A percentile compares a stretch with the other conserved stretches of the same genome.
Evolutionary conservation across 2,797 vertebrate species (phyloP).

Genomic region (Dendrocincla tyrannina): DNA sequence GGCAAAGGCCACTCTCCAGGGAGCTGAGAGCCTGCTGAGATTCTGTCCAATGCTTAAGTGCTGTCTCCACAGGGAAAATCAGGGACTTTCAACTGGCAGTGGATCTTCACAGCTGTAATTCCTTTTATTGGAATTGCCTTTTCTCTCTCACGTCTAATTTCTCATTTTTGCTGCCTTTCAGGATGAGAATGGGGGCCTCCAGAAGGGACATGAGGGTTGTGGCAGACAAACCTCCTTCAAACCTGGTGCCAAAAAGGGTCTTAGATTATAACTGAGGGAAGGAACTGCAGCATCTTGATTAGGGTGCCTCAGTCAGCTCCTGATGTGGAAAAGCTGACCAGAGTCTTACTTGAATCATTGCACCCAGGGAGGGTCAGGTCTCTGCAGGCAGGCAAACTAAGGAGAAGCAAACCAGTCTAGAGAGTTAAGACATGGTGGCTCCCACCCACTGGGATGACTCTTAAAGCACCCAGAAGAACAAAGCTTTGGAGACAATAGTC

Average conservation of each 20-base stretch:
- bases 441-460: not conserved
- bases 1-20: not conserved
- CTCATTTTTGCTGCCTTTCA: not conserved
- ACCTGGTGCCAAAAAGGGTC: not conserved
- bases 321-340: not conserved
- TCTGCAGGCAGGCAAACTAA: not conserved
- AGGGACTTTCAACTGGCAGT: not conserved
- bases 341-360: not conserved
- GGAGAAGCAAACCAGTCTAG: not conserved
- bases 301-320: fast-evolving
- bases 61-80: not conserved
- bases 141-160: not conserved
- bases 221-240: not conserved
- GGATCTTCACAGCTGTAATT: not conserved
- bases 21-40: not conserved
- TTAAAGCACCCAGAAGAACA: not conserved
- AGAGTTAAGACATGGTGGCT: not conserved
- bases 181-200: not conserved
- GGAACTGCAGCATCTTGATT: not conserved
- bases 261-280: not conserved
- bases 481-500: not conserved
- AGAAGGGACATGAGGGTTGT: not conserved
- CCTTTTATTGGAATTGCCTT: not conserved
- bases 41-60: not conserved
- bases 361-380: not conserved